These are phyloP conservation scores for Brachionus sp. DNA, from an alignment of 1,140 invertebrate genomes.

Conservation along the genomic window DNA sequence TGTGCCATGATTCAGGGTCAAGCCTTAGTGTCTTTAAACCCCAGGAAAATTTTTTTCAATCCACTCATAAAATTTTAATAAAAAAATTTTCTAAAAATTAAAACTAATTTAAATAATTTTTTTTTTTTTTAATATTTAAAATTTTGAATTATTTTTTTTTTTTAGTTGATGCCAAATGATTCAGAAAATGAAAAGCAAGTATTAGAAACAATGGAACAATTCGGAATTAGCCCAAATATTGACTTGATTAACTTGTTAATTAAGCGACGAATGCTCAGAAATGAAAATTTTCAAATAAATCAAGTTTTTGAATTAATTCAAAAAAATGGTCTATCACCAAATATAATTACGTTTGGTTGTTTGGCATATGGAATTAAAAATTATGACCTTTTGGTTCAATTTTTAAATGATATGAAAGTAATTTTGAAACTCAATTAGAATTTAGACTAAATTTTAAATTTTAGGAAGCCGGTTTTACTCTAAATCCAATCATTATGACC, in stretches of 20 bases:
- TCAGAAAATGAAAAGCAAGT: neutral
- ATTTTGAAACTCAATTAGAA: neutral
- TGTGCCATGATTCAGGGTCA: too few species aligned
- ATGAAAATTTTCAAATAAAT: neutral
- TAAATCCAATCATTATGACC: conserved; percentile 18
- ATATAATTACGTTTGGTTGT: conserved; percentile 34
- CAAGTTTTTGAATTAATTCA: conserved; percentile 26
- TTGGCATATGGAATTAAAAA: conserved; percentile 3
- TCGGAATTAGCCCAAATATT: neutral
- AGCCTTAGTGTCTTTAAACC: too few species aligned
- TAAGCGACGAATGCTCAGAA: conserved; percentile 3
- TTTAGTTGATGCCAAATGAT: neutral
- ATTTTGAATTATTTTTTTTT: neutral
- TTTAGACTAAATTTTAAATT: neutral
- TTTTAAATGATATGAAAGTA: conserved; percentile 30
- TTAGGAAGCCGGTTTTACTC: neutral
- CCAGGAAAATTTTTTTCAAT: too few species aligned
- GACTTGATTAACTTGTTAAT: conserved; percentile 16
- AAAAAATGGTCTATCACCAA: conserved; percentile 16
- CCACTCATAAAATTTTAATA: too few species aligned
- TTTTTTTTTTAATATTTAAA: neutral
- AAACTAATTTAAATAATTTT: neutral
- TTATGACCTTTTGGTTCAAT: conserved; percentile 6
- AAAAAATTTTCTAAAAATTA: too few species aligned
- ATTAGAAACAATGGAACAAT: neutral